These are phyloP conservation scores for Eurystomus glaucurus DNA, from an alignment of 2,797 vertebrate species.

Conservation along the genomic window DNA sequence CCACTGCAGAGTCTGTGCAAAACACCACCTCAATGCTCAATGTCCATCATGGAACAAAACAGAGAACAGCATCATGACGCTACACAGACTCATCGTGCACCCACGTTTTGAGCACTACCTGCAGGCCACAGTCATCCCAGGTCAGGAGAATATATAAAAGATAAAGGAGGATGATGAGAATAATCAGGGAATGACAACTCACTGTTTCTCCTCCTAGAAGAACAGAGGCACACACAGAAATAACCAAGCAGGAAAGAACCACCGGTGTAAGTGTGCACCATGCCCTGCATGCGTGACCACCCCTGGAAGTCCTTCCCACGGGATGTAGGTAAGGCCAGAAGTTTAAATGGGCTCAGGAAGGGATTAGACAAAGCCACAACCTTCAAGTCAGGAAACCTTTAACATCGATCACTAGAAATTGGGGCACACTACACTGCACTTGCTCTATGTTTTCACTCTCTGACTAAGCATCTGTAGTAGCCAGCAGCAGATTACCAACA, in stretches of 20 bases:
- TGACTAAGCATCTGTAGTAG: not conserved
- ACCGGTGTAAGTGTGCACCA: rapidly evolving
- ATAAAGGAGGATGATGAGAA: not conserved
- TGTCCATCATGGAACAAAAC: not conserved
- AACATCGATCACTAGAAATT: not conserved
- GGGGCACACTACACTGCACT: not conserved
- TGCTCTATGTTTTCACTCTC: not conserved
- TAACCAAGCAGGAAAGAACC: not conserved
- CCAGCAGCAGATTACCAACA: not conserved
- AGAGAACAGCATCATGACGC: rapidly evolving
- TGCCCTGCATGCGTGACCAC: rapidly evolving
- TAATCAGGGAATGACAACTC: not conserved
- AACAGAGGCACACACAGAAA: not conserved
- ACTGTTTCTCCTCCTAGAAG: not conserved
- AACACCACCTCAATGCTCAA: not conserved
- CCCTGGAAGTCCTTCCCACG: rapidly evolving
- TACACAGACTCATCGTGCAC: rapidly evolving
- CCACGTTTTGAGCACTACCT: not conserved
- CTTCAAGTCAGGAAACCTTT: not conserved
- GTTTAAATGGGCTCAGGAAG: not conserved
- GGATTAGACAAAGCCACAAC: not conserved
- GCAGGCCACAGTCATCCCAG: not conserved
- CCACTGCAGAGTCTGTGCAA: not conserved
- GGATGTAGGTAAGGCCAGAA: not conserved
- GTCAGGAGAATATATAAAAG: not conserved